Evolutionary conservation across 2,888 invertebrate species (phyloP).

Genomic region (Heliconius aoede): DNA sequence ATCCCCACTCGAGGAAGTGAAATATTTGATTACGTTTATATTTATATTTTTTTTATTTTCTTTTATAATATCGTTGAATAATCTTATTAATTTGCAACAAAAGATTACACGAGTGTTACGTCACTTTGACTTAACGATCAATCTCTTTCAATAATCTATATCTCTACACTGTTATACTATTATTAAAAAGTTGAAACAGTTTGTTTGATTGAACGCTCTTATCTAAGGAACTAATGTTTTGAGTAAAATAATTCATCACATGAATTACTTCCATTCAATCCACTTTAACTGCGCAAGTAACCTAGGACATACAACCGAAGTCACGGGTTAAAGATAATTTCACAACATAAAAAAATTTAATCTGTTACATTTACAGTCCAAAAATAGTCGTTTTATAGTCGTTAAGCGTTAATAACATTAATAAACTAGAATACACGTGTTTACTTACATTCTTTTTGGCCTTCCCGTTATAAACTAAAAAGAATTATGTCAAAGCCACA

Average conservation of each 20-base stretch:
- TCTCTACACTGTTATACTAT: not conserved
- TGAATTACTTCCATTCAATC: too few relatives aligned
- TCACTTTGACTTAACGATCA: not conserved
- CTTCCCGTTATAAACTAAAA: constrained; percentile 35
- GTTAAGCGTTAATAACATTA: constrained; percentile 36
- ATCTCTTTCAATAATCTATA: too few relatives aligned
- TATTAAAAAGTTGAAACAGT: not conserved
- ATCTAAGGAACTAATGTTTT: too few relatives aligned
- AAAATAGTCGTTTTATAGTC: constrained; percentile 5
- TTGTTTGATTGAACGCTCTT: too few relatives aligned
- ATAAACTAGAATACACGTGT: constrained; percentile 42
- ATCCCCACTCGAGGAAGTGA: too few relatives aligned
- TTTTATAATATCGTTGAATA: too few relatives aligned
- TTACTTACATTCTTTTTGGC: constrained; percentile 34
- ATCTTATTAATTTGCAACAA: too few relatives aligned
- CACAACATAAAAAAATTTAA: not conserved
- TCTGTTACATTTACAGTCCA: not conserved
- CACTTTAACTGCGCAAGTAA: too few relatives aligned
- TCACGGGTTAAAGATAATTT: not conserved
- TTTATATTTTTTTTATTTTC: too few relatives aligned
- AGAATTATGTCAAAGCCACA: constrained; percentile 33
- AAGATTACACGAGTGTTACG: not conserved
- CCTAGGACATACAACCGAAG: not conserved
- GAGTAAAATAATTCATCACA: too few relatives aligned
- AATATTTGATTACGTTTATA: too few relatives aligned